phyloP scores from a whole-genome alignment of 2,888 invertebrate genomes.

The Drosophila dives region DNA sequence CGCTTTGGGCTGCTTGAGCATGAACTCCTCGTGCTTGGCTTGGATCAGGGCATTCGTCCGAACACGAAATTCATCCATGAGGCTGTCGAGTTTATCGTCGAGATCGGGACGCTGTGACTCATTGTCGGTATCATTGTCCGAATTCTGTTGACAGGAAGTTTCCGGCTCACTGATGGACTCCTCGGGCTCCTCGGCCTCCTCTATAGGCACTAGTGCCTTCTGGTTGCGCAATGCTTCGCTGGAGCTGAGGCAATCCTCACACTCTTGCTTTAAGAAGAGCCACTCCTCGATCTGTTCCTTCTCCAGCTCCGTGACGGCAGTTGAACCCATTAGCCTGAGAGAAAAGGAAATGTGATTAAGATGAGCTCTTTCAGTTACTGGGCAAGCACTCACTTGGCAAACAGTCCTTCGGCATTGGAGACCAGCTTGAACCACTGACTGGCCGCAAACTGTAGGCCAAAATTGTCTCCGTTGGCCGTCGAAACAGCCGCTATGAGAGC shows the following conservation, averaged over 20 bases:
- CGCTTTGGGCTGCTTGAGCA: conserved; percentile 85
- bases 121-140: conserved; percentile 85
- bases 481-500: conserved; percentile 43
- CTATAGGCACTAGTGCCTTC: conserved; percentile 83
- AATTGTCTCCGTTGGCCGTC: conserved; percentile 78
- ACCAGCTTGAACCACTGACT: conserved; percentile 93
- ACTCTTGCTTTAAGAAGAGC: conserved; percentile 94
- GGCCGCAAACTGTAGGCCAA: conserved; percentile 93
- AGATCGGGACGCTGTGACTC: conserved; percentile 88
- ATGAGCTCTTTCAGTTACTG: not conserved
- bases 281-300: conserved; percentile 92
- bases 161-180: conserved; percentile 88
- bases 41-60: conserved; percentile 89
- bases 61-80: conserved; percentile 89
- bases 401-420: conserved; percentile 93
- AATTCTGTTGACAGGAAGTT: conserved; percentile 84
- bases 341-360: not conserved
- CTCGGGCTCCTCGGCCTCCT: conserved; percentile 87
- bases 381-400: conserved; percentile 86
- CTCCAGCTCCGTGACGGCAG: conserved; percentile 89
- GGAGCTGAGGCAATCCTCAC: conserved; percentile 90
- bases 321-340: conserved; percentile 87
- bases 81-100: conserved; percentile 89
- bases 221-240: conserved; percentile 81
- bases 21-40: conserved; percentile 87